Percentiles rank a stretch among this genome's conserved stretches.
Evolutionary conservation across 2,888 invertebrate genomes (phyloP).

Genomic region (Orthosia gothica): DNA sequence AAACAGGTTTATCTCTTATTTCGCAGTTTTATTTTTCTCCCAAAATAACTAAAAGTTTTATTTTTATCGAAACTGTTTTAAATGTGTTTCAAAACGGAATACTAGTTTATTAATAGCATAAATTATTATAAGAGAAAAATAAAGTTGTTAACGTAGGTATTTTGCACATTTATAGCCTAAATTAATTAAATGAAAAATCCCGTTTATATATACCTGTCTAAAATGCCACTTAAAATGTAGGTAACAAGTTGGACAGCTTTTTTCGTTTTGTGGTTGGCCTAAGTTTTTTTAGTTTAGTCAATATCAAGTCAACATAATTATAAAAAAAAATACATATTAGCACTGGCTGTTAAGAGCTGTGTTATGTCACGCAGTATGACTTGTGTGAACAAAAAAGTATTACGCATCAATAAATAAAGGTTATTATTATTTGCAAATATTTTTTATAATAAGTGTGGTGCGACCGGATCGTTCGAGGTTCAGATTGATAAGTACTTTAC

Average conservation of each 20-base stretch:
- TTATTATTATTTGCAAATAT: background rate
- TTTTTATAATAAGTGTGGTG: background rate
- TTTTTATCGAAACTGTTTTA: background rate
- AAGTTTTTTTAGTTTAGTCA: background rate
- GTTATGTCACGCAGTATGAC: background rate
- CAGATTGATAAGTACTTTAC: too few species aligned
- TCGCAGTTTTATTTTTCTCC: background rate
- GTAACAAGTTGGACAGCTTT: background rate
- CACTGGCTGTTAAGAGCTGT: background rate
- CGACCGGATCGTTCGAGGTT: background rate
- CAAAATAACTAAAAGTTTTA: conserved; percentile 1
- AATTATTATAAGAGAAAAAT: too few species aligned
- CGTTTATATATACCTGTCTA: background rate
- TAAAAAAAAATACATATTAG: too few species aligned
- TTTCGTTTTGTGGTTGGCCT: background rate
- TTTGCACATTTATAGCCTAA: background rate
- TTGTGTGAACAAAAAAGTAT: conserved; percentile 1
- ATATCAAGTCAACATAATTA: background rate
- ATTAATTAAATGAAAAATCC: background rate
- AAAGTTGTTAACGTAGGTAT: background rate
- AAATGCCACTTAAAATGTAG: background rate
- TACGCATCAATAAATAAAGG: conserved; percentile 8
- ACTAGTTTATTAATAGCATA: too few species aligned
- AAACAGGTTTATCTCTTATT: conserved; percentile 24
- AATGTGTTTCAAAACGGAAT: background rate